phyloP scores from a whole-genome alignment of 1,140 invertebrate species.

The Rhagoletis pomonella region DNA sequence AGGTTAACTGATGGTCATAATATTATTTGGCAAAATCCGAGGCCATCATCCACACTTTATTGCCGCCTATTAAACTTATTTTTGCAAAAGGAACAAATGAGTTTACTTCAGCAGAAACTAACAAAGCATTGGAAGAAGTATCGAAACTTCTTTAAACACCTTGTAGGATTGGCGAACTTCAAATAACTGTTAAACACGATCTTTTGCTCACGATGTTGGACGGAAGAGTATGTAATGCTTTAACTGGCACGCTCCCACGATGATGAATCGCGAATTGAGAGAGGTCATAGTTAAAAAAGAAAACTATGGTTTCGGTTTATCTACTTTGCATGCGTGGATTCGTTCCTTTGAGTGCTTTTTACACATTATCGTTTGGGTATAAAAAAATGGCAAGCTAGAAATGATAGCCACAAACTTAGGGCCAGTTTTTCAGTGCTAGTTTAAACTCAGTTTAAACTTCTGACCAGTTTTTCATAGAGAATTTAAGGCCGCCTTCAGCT shows the following conservation, averaged over 20 bases:
- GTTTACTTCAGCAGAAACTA: too few species aligned
- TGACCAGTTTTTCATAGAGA: too few species aligned
- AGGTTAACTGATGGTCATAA: too few species aligned
- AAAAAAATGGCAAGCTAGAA: background rate
- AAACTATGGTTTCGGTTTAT: background rate
- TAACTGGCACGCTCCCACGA: background rate
- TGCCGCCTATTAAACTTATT: too few species aligned
- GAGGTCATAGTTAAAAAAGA: background rate
- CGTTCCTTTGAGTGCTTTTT: background rate
- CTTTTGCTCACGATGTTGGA: background rate
- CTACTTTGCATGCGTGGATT: background rate
- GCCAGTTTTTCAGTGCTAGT: too few species aligned
- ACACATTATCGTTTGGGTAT: slow-evolving; percentile 7
- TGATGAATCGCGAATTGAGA: background rate
- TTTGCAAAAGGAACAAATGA: too few species aligned
- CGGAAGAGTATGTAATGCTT: background rate
- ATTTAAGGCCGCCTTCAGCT: too few species aligned
- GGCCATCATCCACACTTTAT: too few species aligned
- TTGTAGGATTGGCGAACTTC: background rate
- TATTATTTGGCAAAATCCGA: too few species aligned
- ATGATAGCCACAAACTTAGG: too few species aligned
- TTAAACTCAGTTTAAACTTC: too few species aligned
- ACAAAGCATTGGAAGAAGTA: background rate
- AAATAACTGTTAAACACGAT: background rate
- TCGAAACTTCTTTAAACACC: background rate